Conservation (phyloP, 2,888 invertebrate species). For the Pocota personata region DNA sequence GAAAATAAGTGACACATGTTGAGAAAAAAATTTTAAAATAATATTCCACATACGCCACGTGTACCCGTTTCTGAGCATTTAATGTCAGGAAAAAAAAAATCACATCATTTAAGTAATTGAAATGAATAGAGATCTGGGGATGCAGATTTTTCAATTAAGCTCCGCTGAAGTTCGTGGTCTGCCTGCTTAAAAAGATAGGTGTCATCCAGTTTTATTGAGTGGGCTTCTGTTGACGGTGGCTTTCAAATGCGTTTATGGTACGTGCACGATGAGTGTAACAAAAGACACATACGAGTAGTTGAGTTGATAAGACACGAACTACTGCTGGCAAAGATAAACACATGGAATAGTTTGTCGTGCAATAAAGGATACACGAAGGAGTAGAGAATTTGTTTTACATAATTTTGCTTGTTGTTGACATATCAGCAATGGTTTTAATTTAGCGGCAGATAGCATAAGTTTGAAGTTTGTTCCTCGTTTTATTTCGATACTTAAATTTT, state of each 20-base stretch:
- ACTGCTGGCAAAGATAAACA: neutral
- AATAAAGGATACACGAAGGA: neutral
- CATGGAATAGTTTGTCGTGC: neutral
- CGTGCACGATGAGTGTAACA: conserved; percentile 9
- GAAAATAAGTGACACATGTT: conserved; percentile 34
- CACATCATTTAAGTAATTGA: conserved; percentile 27
- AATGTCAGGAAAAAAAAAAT: conserved; percentile 10
- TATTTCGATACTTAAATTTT: too few species aligned
- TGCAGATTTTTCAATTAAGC: conserved; percentile 32
- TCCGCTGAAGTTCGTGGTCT: conserved; percentile 4
- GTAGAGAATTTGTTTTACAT: too few species aligned
- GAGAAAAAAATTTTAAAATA: conserved; percentile 45
- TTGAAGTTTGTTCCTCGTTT: too few species aligned
- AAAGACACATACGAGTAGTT: conserved; percentile 4
- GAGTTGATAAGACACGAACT: conserved; percentile 27
- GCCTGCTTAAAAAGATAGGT: conserved; percentile 31
- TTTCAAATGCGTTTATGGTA: conserved; percentile 2
- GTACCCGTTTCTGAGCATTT: neutral
- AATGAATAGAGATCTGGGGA: neutral
- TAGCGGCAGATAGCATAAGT: too few species aligned
- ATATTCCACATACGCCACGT: conserved; percentile 58
- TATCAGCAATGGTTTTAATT: too few species aligned
- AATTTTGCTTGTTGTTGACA: too few species aligned
- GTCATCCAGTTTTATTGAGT: neutral
- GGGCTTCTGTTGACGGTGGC: neutral